Conservation (phyloP, 2,113 vertebrate species). For the Pachyramphus minor region DNA sequence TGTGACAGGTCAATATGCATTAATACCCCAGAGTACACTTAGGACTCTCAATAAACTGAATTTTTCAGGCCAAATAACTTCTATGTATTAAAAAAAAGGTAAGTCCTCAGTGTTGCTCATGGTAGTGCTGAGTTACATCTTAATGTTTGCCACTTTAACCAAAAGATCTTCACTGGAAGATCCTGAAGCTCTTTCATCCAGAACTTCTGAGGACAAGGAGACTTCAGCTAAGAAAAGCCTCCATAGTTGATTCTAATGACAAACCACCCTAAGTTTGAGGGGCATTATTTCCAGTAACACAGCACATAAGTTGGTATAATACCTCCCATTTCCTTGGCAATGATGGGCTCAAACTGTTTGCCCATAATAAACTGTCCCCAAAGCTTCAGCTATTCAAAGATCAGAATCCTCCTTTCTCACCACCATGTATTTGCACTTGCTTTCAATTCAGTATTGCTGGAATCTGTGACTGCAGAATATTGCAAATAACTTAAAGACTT, state of each 20-base stretch:
- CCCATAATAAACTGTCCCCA: neutral
- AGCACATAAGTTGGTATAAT: rapidly evolving
- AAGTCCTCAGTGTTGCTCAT: rapidly evolving
- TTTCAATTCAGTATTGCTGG: neutral
- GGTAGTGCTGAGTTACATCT: neutral
- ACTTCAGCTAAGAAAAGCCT: neutral
- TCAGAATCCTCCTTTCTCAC: neutral
- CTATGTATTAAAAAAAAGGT: no score
- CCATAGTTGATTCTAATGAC: neutral
- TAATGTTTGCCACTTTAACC: neutral
- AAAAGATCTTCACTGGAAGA: neutral
- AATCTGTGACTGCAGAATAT: neutral
- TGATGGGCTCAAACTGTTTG: neutral
- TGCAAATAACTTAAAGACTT: neutral
- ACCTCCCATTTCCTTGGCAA: neutral
- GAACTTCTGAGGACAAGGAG: neutral
- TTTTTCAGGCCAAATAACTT: neutral
- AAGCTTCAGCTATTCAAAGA: neutral
- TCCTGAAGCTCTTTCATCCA: neutral
- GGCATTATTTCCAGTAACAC: rapidly evolving
- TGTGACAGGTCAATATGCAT: rapidly evolving
- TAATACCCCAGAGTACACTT: neutral
- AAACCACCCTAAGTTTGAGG: neutral
- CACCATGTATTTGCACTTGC: neutral
- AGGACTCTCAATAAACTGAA: neutral